These are phyloP conservation scores for Drosophila truncata DNA, from an alignment of 1,140 invertebrate species.

Conservation along the genomic window DNA sequence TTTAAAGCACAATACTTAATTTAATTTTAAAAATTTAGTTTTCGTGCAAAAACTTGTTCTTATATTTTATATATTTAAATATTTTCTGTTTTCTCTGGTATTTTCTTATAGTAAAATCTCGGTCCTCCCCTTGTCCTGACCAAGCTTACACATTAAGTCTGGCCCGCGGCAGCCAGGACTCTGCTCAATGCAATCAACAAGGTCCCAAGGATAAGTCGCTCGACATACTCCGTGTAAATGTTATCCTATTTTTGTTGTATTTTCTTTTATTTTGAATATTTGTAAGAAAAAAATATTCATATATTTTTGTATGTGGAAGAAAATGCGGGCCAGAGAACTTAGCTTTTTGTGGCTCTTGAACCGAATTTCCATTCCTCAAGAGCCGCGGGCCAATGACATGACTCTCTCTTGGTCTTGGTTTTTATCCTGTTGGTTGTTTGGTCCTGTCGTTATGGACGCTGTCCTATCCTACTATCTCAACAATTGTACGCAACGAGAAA, in stretches of 20 bases:
- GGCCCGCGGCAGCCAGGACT: conserved; percentile 5
- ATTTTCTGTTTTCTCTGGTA: not conserved
- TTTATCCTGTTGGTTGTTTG: conserved; percentile 40
- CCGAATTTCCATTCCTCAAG: conserved; percentile 35
- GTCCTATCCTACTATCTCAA: conserved; percentile 35
- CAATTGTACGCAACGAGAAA: conserved; percentile 66
- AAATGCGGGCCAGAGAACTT: conserved; percentile 23
- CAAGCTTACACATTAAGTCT: conserved; percentile 21
- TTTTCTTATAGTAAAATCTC: not conserved
- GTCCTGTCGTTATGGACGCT: conserved; percentile 67
- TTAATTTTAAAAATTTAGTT: not conserved
- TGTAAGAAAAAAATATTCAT: not conserved
- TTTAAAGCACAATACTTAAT: too few species aligned
- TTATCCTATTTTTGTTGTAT: conserved; percentile 19
- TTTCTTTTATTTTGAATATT: conserved; percentile 32
- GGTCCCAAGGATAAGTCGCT: conserved; percentile 27
- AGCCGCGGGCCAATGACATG: conserved; percentile 61
- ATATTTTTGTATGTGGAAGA: conserved; percentile 15
- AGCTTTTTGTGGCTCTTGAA: conserved; percentile 18
- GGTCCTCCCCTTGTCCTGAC: not conserved
- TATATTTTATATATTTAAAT: not conserved
- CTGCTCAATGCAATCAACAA: conserved; percentile 39
- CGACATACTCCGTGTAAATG: conserved; percentile 26
- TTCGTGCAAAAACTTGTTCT: too few species aligned
- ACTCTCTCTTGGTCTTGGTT: conserved; percentile 25